Evolutionary conservation across 2,888 invertebrate species (phyloP).

Genomic region (Anaspis maculata): DNA sequence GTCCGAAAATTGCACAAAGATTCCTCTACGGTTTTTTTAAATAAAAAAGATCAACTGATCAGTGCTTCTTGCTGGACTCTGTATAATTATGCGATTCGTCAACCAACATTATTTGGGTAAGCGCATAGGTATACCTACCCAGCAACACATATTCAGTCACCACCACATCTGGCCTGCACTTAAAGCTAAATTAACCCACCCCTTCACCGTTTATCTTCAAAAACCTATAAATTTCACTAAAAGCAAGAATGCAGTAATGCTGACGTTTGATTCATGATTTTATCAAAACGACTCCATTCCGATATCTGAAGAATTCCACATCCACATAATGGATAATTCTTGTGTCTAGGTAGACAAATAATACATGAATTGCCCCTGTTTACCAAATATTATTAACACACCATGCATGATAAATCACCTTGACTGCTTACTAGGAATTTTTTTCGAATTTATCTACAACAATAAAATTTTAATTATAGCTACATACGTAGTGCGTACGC

Average conservation of each 20-base stretch:
- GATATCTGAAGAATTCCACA: constrained; percentile 13
- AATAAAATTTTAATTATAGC: constrained; percentile 10
- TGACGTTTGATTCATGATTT: constrained; percentile 10
- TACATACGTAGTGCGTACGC: constrained; percentile 3
- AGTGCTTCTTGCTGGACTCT: too few relatives aligned
- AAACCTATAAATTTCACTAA: constrained; percentile 9
- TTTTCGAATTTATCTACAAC: constrained; percentile 8
- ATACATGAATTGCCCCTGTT: constrained; percentile 1
- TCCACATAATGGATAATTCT: constrained; percentile 3
- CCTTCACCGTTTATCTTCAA: too few relatives aligned
- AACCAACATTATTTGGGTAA: too few relatives aligned
- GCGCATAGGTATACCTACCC: too few relatives aligned
- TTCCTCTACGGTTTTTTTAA: too few relatives aligned
- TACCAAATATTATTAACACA: constrained; percentile 7
- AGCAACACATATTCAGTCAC: too few relatives aligned
- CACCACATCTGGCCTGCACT: too few relatives aligned
- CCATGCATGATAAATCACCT: constrained; percentile 10
- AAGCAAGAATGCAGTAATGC: constrained; percentile 9
- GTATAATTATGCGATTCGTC: too few relatives aligned
- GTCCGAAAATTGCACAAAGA: too few relatives aligned
- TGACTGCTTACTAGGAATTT: constrained; percentile 10
- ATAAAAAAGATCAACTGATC: too few relatives aligned
- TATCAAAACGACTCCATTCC: constrained; percentile 11
- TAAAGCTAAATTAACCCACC: too few relatives aligned
- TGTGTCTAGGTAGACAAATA: too few relatives aligned